Percentiles rank a stretch among this genome's conserved stretches.
Evolutionary conservation across 2,797 vertebrate genomes (phyloP).

Genomic region (Coreius guichenoti): DNA sequence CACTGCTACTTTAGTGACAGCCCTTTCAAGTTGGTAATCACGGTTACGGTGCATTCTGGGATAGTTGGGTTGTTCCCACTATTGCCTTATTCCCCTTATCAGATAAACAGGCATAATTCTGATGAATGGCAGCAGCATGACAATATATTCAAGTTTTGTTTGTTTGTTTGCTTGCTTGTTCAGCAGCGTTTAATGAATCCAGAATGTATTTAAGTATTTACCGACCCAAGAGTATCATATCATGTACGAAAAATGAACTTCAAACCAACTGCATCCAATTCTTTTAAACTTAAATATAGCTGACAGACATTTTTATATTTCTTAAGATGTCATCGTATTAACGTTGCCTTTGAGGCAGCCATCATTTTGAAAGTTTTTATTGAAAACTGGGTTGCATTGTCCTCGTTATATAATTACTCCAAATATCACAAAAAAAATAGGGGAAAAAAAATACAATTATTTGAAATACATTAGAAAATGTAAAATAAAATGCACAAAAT

Average conservation of each 20-base stretch:
- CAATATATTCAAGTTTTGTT: slow-evolving; percentile 80
- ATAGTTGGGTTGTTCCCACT: slow-evolving; percentile 73
- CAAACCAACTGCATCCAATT: slow-evolving; percentile 49
- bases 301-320: slow-evolving; percentile 15
- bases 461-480: neutral
- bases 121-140: slow-evolving; percentile 77
- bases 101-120: slow-evolving; percentile 81
- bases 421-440: neutral
- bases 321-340: neutral
- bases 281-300: slow-evolving; percentile 22
- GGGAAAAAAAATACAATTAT: too few species aligned
- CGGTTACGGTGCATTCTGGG: slow-evolving; percentile 72
- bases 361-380: neutral
- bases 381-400: neutral
- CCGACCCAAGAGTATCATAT: slow-evolving; percentile 52
- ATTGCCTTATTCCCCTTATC: slow-evolving; percentile 76
- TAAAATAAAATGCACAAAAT: neutral
- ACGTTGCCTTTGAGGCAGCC: neutral
- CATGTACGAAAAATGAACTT: slow-evolving; percentile 61
- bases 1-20: slow-evolving; percentile 85
- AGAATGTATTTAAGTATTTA: slow-evolving; percentile 56
- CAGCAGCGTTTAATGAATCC: slow-evolving; percentile 75
- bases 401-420: neutral
- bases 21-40: slow-evolving; percentile 88
- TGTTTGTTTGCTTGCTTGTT: slow-evolving; percentile 73